Percentiles rank a stretch among this genome's conserved stretches.
Evolutionary conservation across 2,888 invertebrate genomes (phyloP).

Genomic region (Oligia latruncula): DNA sequence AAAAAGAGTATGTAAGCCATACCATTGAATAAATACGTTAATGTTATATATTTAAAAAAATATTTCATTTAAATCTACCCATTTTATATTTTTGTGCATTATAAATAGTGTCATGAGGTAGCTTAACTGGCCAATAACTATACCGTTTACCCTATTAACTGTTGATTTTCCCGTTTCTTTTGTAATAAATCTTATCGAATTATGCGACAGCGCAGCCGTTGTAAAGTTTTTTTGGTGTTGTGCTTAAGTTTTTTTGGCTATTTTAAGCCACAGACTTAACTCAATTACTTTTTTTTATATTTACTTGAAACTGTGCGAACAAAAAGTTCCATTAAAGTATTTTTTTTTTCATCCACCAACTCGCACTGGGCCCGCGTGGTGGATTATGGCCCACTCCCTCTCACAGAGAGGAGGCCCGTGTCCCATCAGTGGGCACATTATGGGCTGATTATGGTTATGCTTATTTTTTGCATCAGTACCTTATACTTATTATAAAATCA

Average conservation of each 20-base stretch:
- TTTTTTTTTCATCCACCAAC: background rate
- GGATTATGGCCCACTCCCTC: too few relatives aligned
- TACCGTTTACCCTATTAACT: too few relatives aligned
- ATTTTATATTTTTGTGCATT: too few relatives aligned
- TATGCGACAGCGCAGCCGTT: conserved; percentile 48
- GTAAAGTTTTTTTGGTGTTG: conserved; percentile 6
- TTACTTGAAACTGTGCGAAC: background rate
- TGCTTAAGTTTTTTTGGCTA: background rate
- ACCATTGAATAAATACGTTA: too few relatives aligned
- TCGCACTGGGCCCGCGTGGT: background rate
- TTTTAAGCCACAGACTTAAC: background rate
- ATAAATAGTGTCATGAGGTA: too few relatives aligned
- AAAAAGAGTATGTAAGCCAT: too few relatives aligned
- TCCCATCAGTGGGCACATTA: background rate
- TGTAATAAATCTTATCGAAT: conserved; percentile 68
- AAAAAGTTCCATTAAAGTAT: background rate
- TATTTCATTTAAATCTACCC: too few relatives aligned
- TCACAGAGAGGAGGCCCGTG: background rate
- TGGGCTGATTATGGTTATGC: background rate
- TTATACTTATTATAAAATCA: too few relatives aligned
- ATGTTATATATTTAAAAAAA: too few relatives aligned
- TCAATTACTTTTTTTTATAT: background rate
- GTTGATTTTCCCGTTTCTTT: conserved; percentile 70
- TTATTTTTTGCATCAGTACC: background rate
- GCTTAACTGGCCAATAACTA: too few relatives aligned